These are phyloP conservation scores for Idaea straminata DNA, from an alignment of 2,888 invertebrate genomes.

Conservation along the genomic window DNA sequence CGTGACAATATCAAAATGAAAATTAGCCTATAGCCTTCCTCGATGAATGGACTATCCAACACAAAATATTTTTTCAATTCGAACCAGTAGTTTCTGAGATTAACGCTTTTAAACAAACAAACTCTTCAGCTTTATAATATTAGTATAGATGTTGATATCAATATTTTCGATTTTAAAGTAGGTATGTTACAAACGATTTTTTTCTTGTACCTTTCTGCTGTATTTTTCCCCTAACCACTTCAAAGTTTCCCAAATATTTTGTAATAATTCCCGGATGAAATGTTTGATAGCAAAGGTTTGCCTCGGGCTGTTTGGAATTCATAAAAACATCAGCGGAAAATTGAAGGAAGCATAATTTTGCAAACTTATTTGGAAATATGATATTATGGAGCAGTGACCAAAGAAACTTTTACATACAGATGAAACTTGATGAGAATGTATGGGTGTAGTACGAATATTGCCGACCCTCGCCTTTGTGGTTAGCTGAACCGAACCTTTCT, in stretches of 20 bases:
- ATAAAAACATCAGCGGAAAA: constrained; percentile 50
- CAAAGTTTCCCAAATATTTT: constrained; percentile 17
- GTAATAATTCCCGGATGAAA: constrained; percentile 11
- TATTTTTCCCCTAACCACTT: constrained; percentile 12
- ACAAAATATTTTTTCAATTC: too few species aligned
- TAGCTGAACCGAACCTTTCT: constrained; percentile 50
- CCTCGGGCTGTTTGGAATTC: constrained; percentile 46
- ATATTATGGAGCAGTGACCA: constrained; percentile 17
- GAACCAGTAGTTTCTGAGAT: too few species aligned
- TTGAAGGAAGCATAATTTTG: constrained; percentile 43
- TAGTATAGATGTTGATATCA: neutral
- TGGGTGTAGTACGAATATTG: constrained; percentile 55
- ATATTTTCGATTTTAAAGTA: neutral
- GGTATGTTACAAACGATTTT: neutral
- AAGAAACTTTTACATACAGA: constrained; percentile 32
- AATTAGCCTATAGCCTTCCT: too few species aligned
- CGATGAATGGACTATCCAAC: too few species aligned
- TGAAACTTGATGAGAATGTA: constrained; percentile 52
- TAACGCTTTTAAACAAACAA: too few species aligned
- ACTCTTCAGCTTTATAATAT: too few species aligned
- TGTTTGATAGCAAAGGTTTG: constrained; percentile 8
- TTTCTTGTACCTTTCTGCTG: constrained; percentile 6
- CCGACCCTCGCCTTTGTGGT: constrained; percentile 47
- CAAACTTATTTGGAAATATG: constrained; percentile 21
- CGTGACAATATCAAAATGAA: too few species aligned